Percentiles rank a stretch among this genome's conserved stretches.
phyloP scores from a whole-genome alignment of 2,888 invertebrate genomes.

The Nemoura dubitans region DNA sequence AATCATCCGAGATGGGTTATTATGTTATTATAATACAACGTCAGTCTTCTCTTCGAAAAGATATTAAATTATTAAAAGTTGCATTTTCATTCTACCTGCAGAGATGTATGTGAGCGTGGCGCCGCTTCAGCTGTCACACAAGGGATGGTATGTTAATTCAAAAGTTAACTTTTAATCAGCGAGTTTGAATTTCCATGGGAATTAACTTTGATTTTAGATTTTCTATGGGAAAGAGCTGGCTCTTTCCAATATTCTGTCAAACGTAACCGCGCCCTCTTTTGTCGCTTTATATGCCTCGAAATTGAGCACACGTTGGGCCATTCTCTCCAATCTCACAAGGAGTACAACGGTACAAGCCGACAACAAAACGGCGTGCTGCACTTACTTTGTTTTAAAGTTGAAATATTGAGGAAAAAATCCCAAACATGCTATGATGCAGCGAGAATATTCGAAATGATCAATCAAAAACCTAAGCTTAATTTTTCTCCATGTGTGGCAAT shows the following conservation, averaged over 20 bases:
- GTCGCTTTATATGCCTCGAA: too few relatives aligned
- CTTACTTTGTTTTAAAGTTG: too few relatives aligned
- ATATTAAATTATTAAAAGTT: neutral
- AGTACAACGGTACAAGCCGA: too few relatives aligned
- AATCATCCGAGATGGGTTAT: neutral
- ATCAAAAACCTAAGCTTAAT: too few relatives aligned
- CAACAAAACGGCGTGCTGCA: too few relatives aligned
- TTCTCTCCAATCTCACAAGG: too few relatives aligned
- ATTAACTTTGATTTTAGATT: neutral
- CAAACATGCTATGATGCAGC: too few relatives aligned
- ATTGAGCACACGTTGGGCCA: too few relatives aligned
- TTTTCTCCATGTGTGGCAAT: too few relatives aligned
- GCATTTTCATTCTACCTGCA: slow-evolving; percentile 5
- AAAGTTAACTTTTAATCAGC: neutral
- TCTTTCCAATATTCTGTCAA: neutral
- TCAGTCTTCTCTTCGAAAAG: neutral
- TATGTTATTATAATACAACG: neutral
- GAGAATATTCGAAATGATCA: too few relatives aligned
- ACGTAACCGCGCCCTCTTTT: neutral
- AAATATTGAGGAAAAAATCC: too few relatives aligned
- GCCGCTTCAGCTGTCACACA: neutral
- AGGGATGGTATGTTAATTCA: neutral
- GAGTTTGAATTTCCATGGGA: neutral
- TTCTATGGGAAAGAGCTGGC: neutral
- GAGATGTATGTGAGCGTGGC: neutral